Conservation (phyloP, 2,888 invertebrate species). For the Callyntrura guangdongensis region DNA sequence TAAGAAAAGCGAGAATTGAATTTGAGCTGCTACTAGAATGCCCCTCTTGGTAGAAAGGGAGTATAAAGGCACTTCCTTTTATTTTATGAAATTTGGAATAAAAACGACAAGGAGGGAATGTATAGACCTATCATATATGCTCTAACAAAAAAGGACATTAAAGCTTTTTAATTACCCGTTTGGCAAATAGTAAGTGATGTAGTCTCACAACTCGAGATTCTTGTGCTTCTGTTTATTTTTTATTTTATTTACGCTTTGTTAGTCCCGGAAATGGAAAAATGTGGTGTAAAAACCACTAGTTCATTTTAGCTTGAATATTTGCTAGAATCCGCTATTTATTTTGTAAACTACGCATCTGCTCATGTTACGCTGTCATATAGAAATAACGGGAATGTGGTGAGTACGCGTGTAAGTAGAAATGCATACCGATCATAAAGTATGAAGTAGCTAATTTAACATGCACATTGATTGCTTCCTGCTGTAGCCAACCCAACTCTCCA, state of each 20-base stretch:
- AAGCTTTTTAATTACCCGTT: conserved; percentile 44
- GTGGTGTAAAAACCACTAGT: too few species aligned
- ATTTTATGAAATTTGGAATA: neutral
- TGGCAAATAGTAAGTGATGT: conserved; percentile 41
- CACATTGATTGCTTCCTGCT: conserved; percentile 2
- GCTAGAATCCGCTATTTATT: too few species aligned
- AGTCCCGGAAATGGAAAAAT: conserved; percentile 17
- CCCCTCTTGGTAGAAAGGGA: neutral
- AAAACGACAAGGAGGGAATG: neutral
- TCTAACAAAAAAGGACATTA: conserved; percentile 3
- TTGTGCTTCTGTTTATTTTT: conserved; percentile 25
- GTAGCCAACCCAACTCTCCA: neutral
- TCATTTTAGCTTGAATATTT: too few species aligned
- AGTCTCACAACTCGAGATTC: conserved; percentile 26
- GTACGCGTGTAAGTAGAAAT: neutral
- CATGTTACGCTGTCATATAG: neutral
- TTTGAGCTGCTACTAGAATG: neutral
- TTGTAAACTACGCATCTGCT: neutral
- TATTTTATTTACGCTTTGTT: neutral
- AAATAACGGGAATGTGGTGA: neutral
- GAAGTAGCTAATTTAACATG: conserved; percentile 47
- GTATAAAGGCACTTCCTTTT: neutral
- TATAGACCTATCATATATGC: neutral
- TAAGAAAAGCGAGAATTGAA: too few species aligned
- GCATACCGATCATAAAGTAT: neutral